phyloP scores from a whole-genome alignment of 2,797 vertebrate genomes.

The Tenualosa thibaudeaui region DNA sequence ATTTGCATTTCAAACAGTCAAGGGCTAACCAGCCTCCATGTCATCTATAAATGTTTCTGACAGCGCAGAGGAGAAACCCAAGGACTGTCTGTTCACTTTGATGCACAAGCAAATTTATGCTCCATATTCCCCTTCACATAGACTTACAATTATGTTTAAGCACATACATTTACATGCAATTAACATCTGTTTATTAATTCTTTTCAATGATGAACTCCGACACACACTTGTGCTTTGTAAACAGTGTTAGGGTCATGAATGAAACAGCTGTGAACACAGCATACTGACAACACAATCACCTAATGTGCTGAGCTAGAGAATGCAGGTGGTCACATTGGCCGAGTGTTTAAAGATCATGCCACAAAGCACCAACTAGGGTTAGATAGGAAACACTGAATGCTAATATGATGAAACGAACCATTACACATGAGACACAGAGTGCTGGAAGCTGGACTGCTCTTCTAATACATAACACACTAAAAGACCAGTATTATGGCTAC shows the following conservation, averaged over 20 bases:
- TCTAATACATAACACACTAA: no score
- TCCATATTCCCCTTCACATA: background rate
- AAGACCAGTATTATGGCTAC: no score
- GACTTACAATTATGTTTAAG: background rate
- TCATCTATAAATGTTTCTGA: background rate
- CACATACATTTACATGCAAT: background rate
- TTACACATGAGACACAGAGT: no score
- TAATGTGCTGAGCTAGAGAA: background rate
- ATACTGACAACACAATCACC: background rate
- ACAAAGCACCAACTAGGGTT: background rate
- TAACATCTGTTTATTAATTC: background rate
- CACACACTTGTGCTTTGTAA: background rate
- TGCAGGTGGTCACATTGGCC: background rate
- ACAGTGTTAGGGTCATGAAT: background rate
- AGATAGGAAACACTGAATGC: no score
- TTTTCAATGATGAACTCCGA: background rate
- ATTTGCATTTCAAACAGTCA: slow-evolving; percentile 15
- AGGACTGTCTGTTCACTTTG: background rate
- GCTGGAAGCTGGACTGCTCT: no score
- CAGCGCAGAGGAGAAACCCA: background rate
- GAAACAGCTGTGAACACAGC: background rate
- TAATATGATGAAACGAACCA: no score
- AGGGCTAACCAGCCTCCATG: background rate
- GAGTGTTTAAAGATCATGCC: background rate
- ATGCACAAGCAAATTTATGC: background rate